Evolutionary conservation across 1,140 invertebrate species (phyloP).

Genomic region (Epicauta chinensis): DNA sequence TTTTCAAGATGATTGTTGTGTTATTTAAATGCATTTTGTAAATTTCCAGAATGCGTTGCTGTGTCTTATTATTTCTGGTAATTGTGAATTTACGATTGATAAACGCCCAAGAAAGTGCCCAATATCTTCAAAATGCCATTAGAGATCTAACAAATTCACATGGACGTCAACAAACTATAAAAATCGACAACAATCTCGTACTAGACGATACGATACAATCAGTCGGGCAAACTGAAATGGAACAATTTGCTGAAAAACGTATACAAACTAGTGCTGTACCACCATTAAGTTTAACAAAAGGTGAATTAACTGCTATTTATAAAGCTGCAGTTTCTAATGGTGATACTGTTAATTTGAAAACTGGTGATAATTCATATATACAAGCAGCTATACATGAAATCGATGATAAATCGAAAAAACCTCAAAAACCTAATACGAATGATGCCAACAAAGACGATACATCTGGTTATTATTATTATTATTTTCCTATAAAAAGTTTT

Average conservation of each 20-base stretch:
- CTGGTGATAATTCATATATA: constrained; percentile 25
- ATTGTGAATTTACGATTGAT: background rate
- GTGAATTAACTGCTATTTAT: constrained; percentile 35
- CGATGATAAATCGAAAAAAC: constrained; percentile 12
- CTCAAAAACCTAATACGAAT: background rate
- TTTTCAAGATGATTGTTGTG: too few relatives aligned
- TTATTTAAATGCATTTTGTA: too few relatives aligned
- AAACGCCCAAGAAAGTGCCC: constrained; percentile 25
- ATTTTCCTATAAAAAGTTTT: constrained; percentile 41
- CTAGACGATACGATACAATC: background rate
- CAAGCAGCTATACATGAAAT: constrained; percentile 37
- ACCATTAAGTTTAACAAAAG: constrained; percentile 32
- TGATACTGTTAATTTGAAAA: constrained; percentile 34
- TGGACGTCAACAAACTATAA: constrained; percentile 13
- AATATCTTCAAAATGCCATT: constrained; percentile 39
- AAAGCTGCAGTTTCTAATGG: constrained; percentile 36
- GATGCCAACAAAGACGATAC: constrained; percentile 15
- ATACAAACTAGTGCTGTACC: constrained; percentile 21
- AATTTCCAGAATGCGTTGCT: constrained; percentile 24
- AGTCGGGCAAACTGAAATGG: background rate
- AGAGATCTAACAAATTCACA: constrained; percentile 33
- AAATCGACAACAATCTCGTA: constrained; percentile 1
- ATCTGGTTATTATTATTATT: constrained; percentile 40
- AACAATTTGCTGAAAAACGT: constrained; percentile 11
- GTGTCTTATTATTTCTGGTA: constrained; percentile 18